Percentiles rank a stretch among this genome's conserved stretches.
These are phyloP conservation scores for Acromyrmex echinatior DNA, from an alignment of 1,140 invertebrate genomes.

Conservation along the genomic window DNA sequence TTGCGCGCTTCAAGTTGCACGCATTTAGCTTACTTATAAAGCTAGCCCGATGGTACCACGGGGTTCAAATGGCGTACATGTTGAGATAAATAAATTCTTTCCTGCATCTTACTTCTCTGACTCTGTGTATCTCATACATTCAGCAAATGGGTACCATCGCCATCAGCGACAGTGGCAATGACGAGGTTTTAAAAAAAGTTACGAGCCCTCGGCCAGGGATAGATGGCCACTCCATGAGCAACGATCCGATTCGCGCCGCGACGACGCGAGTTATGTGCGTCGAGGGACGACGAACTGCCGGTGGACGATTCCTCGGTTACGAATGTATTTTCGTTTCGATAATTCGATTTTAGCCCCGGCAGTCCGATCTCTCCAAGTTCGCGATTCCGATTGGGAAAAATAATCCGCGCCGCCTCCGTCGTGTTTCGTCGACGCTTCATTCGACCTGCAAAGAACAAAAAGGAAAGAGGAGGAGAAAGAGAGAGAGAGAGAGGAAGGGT, in stretches of 20 bases:
- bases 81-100: slow-evolving; percentile 47
- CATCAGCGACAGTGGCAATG: background rate
- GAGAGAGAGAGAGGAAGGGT: background rate
- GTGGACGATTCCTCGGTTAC: slow-evolving; percentile 51
- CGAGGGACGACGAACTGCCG: slow-evolving; percentile 53
- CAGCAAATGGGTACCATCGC: slow-evolving; percentile 5
- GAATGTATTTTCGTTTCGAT: slow-evolving; percentile 63
- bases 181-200: slow-evolving; percentile 51
- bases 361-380: slow-evolving; percentile 17
- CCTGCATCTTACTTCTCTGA: background rate
- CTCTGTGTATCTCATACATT: no score
- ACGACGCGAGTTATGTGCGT: slow-evolving; percentile 62
- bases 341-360: slow-evolving; percentile 48
- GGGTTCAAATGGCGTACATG: background rate
- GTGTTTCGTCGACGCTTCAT: slow-evolving; percentile 57
- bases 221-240: slow-evolving; percentile 22
- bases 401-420: slow-evolving; percentile 58
- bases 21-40: slow-evolving; percentile 47
- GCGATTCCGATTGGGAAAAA: slow-evolving; percentile 44
- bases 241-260: slow-evolving; percentile 46
- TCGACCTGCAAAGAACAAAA: slow-evolving; percentile 20
- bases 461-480: background rate
- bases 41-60: background rate
- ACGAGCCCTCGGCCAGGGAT: slow-evolving; percentile 26
- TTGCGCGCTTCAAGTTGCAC: slow-evolving; percentile 27